Conservation (phyloP, 2,888 invertebrate genomes). For the Halictus ligatus region DNA sequence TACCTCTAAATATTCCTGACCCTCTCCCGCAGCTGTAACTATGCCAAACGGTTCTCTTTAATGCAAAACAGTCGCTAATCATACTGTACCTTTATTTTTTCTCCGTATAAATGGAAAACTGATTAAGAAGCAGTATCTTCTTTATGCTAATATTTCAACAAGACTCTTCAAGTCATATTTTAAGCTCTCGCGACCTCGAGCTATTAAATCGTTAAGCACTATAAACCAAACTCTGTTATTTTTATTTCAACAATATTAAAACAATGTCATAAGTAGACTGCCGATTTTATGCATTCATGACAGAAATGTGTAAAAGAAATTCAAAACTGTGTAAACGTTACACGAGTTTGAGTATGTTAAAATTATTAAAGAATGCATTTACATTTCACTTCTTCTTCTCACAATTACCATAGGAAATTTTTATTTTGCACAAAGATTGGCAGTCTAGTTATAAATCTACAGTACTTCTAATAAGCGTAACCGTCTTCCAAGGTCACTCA, state of each 20-base stretch:
- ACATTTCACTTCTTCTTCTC: too few relatives aligned
- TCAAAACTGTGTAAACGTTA: too few relatives aligned
- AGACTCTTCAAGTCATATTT: neutral
- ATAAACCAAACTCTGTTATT: neutral
- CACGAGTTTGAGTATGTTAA: too few relatives aligned
- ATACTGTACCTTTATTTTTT: neutral
- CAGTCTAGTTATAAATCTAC: too few relatives aligned
- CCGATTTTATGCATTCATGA: neutral
- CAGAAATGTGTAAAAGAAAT: neutral
- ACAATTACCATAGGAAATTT: too few relatives aligned
- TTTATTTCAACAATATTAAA: neutral
- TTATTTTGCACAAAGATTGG: too few relatives aligned
- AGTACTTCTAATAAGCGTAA: too few relatives aligned
- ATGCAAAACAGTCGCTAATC: slow-evolving; percentile 18
- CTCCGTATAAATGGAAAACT: neutral
- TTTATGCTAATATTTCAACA: neutral
- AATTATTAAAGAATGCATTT: too few relatives aligned
- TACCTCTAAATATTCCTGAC: slow-evolving; percentile 87
- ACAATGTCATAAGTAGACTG: neutral
- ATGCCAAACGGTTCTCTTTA: slow-evolving; percentile 56
- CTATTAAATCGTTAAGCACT: neutral
- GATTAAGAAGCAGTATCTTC: neutral
- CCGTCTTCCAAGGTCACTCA: neutral
- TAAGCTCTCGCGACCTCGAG: neutral
- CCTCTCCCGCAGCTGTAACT: slow-evolving; percentile 87